Base-by-base conservation (phyloP, 1,140 invertebrate genomes). In the Trichogramma pretiosum region DNA sequence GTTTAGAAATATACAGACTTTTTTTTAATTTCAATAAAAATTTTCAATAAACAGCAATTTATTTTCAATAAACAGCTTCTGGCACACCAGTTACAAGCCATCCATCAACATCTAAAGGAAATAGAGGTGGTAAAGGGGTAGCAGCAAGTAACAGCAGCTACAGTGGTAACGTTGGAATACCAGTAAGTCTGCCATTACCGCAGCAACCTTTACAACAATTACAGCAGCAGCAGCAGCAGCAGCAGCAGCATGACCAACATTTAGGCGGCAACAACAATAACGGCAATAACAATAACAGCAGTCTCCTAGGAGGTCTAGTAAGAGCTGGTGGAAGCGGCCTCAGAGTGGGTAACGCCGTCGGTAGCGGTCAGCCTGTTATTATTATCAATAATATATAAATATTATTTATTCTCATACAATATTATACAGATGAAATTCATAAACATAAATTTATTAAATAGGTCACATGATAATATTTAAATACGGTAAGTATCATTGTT, bases 321-420 rank as follows among this genome's bases (percentile, higher is more conserved):
- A 60, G 59, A 57, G 54, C 59, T 62, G 57, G 67, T 69, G 63
- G 40, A 72, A 72, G 64, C 62, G 69, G 63, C 68, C 62, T 70
- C 70, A 71, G 70, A 72, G 70, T 72, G 70, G 70, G 70, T 72
- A 72, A 72, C 67, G 61, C 63, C 66, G 67, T 67, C 53, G 71
- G 70, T 41, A 70, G 68, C 59, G 65, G 70, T 61, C 32, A 14
- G 19, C 5, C 21, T 8, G 23, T n/a, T n/a, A n/a, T n/a, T n/a
- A n/a, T n/a, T n/a, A n/a, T n/a, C n/a, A n/a, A n/a, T n/a, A n/a
- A n/a, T n/a, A n/a, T n/a, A n/a, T n/a, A n/a, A n/a, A n/a, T n/a
- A n/a, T n/a, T n/a, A n/a, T n/a, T n/a, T n/a, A n/a, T n/a, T n/a
- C n/a, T n/a, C n/a, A n/a, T n/a, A n/a, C n/a, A n/a, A n/a, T n/a